Base-by-base conservation (phyloP, 2,113 vertebrate genomes). In the Donacobius atricapilla region DNA sequence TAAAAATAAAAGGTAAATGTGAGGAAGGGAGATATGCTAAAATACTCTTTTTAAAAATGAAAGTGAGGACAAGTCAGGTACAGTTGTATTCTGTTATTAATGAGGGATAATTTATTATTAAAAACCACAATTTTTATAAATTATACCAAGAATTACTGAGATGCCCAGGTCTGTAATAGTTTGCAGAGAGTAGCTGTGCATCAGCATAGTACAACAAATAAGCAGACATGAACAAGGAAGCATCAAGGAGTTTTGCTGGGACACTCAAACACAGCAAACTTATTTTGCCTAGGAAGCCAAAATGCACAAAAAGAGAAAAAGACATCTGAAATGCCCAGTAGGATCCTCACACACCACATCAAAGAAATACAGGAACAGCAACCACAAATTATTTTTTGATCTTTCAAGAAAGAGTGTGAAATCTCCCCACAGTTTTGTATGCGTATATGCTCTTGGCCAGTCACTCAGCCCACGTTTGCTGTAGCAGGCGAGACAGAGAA, bases 401-500 rank as follows among this genome's bases (percentile, higher is more conserved):
- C 61, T 69, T 75, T 53, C 20, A 65, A 51, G 21, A 64, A 84
- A 30, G 4, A 11, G 48, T 18, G 42, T 1, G 25, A 56, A 50
- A 56, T 24, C 28, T 65, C 31, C 39, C 42, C 30, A n/a, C 4
- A 45, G 5, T 20, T 65, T 9, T 54, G 17, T 16, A 21, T 39
- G 8, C 12, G 56, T 5, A 28, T 7, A 1, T 18, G 69, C 18
- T 65, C 57, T 28, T 33, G 61, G 70, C 76, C 84, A n/a, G 37
- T 10, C 27, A 2, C 48, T 65, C 5, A 8, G 68, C 11, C 35
- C 3, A 4, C 0, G 0, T 22, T 82, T 3, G 1, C 14, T 33
- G 44, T 1, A 19, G 50, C 37, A 75, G 54, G 23, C 10, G 5
- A 64, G 63, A 37, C 9, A 50, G 30, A 68, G 42, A 60, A 39